These are phyloP conservation scores for Labrus mixtus DNA, from an alignment of 2,113 vertebrate genomes.

Conservation along the genomic window DNA sequence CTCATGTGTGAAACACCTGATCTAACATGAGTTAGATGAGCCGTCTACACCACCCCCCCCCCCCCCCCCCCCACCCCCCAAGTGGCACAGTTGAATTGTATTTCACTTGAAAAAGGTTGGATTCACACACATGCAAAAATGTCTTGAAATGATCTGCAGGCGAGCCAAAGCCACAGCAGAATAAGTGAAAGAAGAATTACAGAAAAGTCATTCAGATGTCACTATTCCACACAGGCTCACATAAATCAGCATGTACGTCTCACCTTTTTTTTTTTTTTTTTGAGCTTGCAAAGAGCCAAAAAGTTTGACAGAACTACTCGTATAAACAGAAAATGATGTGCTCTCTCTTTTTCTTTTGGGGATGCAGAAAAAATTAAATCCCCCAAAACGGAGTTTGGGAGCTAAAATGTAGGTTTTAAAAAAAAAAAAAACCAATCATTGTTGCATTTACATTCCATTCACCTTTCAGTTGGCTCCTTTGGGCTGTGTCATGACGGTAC, in stretches of 20 bases:
- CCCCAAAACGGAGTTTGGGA: background rate
- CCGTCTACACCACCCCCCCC: no score
- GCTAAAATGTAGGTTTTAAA: constrained; percentile 32
- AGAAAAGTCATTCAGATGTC: constrained; percentile 9
- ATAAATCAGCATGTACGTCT: background rate
- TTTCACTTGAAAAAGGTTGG: constrained; percentile 31
- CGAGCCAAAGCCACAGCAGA: constrained; percentile 12
- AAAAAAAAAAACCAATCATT: background rate
- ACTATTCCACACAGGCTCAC: constrained; percentile 20
- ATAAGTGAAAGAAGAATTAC: constrained; percentile 10
- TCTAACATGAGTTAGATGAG: constrained; percentile 33
- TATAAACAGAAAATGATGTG: constrained; percentile 12
- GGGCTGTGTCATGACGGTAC: no score
- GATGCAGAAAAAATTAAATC: constrained; percentile 18
- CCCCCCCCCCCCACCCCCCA: constrained; percentile 23
- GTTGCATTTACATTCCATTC: no score
- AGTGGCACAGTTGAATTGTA: constrained; percentile 16
- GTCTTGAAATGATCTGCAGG: constrained; percentile 25
- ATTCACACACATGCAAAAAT: constrained; percentile 25
- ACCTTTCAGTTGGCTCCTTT: no score
- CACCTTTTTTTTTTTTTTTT: constrained; percentile 12
- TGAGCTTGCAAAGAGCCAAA: constrained; percentile 1
- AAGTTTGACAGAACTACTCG: constrained; percentile 39
- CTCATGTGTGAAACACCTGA: constrained; percentile 43
- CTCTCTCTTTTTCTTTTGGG: constrained; percentile 10